Evolutionary conservation across 2,113 vertebrate species (phyloP).

Genomic region (Xiphophorus hellerii): DNA sequence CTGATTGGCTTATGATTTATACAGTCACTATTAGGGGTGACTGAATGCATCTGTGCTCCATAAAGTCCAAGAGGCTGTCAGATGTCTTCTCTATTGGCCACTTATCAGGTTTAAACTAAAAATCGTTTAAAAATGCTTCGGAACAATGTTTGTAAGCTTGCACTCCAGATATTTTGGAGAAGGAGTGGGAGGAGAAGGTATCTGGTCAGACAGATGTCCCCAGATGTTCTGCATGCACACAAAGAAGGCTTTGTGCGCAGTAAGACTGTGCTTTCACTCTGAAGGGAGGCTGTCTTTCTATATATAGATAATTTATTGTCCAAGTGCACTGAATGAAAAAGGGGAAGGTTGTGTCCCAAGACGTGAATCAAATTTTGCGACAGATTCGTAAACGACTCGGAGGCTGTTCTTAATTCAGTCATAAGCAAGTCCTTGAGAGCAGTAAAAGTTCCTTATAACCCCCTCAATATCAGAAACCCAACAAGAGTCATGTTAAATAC

Average conservation of each 20-base stretch:
- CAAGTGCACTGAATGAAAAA: background rate
- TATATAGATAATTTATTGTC: background rate
- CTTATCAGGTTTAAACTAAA: background rate
- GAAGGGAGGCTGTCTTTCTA: background rate
- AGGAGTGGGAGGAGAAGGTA: background rate
- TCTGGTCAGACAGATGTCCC: background rate
- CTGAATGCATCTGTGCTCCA: constrained; percentile 55
- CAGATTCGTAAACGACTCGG: background rate
- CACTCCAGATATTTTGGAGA: background rate
- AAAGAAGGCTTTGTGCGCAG: background rate
- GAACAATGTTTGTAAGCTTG: background rate
- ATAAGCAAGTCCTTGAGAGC: background rate
- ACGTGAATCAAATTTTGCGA: background rate
- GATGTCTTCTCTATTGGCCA: constrained; percentile 16
- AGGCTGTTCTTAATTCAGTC: background rate
- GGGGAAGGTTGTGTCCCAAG: background rate
- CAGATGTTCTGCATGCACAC: background rate
- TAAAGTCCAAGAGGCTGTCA: constrained; percentile 40
- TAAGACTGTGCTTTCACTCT: background rate
- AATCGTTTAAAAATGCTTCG: background rate
- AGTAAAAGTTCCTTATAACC: constrained; percentile 1
- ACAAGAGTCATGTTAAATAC: background rate
- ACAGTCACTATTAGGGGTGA: constrained; percentile 48
- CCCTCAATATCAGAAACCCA: background rate
- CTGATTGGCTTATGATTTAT: constrained; percentile 55